Evolutionary conservation across 1,140 invertebrate species (phyloP).

Genomic region (Pinna nobilis): DNA sequence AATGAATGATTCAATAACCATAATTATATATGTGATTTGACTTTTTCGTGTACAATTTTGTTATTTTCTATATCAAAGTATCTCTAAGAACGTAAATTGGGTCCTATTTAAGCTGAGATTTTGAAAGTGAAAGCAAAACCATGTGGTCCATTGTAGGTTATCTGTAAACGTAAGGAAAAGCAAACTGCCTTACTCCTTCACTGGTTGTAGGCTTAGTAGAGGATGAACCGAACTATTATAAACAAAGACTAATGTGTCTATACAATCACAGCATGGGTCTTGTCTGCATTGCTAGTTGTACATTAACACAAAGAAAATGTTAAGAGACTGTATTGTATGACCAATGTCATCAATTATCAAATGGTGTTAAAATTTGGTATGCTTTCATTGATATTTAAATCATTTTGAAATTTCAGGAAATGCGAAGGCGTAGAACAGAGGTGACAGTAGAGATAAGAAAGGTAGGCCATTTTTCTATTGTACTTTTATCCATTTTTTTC

Average conservation of each 20-base stretch:
- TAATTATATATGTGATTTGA: not conserved
- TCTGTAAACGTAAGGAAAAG: no score
- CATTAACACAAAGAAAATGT: no score
- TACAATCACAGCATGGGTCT: not conserved
- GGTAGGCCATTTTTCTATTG: conserved; percentile 45
- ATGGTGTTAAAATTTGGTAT: not conserved
- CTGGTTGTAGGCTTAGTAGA: no score
- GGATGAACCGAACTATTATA: not conserved
- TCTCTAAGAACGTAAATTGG: not conserved
- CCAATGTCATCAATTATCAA: not conserved
- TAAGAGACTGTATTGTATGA: not conserved
- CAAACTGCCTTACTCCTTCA: no score
- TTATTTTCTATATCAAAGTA: not conserved
- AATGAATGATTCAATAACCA: not conserved
- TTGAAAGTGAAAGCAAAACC: no score
- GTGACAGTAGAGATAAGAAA: conserved; percentile 96
- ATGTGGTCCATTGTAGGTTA: no score
- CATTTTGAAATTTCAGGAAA: conserved; percentile 66
- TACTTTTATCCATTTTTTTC: not conserved
- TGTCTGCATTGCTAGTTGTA: no score
- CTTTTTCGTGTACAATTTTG: not conserved
- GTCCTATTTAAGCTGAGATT: no score
- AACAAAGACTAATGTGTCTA: not conserved
- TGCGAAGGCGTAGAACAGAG: conserved; percentile 96
- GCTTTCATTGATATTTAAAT: not conserved